A percentile compares a stretch with the other conserved stretches of the same genome.
These are phyloP conservation scores for Phocides pigmalion DNA, from an alignment of 1,140 invertebrate genomes.

Conservation along the genomic window DNA sequence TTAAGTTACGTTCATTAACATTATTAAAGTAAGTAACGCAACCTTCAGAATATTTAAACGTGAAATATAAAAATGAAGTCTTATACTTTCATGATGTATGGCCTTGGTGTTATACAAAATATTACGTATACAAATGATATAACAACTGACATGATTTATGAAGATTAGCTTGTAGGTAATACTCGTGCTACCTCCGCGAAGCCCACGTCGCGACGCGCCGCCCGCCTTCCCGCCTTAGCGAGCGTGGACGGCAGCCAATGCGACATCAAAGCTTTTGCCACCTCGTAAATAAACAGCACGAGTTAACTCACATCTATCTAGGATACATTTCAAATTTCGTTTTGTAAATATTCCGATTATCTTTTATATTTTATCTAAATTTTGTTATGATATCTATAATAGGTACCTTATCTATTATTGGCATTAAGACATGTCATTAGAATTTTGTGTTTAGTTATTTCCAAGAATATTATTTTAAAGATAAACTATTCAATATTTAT, in stretches of 20 bases:
- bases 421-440: no score
- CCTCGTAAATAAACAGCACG: conserved; percentile 69
- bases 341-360: neutral
- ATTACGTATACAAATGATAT: conserved; percentile 2
- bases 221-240: conserved; percentile 41
- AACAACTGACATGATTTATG: conserved; percentile 24
- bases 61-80: no score
- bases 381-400: neutral
- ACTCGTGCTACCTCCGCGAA: conserved; percentile 6
- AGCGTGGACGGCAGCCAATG: conserved; percentile 67
- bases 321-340: conserved; percentile 13
- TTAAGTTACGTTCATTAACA: no score
- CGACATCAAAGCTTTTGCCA: conserved; percentile 76
- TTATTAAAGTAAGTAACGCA: no score
- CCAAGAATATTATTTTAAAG: no score
- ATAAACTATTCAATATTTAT: no score
- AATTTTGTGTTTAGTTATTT: no score
- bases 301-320: conserved; percentile 15
- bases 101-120: neutral
- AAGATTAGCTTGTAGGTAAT: conserved; percentile 41
- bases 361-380: conserved; percentile 5
- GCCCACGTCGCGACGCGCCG: neutral
- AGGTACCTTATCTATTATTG: no score
- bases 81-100: neutral
- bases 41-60: no score